Percentiles rank a stretch among this genome's conserved stretches.
These are phyloP conservation scores for Pycnonotus jocosus DNA, from an alignment of 2,113 vertebrate species.

Conservation along the genomic window DNA sequence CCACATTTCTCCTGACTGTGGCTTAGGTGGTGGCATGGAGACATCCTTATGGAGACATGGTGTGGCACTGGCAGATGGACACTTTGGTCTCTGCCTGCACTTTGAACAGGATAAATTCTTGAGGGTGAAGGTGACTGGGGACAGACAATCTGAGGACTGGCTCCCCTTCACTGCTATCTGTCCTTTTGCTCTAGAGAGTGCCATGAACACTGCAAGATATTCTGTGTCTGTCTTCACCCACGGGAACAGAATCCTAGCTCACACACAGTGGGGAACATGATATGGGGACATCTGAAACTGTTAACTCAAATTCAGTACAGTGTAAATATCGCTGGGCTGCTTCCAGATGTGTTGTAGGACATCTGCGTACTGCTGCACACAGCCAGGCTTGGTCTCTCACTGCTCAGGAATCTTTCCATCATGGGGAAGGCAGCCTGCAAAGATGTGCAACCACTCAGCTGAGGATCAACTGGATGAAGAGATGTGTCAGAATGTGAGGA, in stretches of 20 bases:
- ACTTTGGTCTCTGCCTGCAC: neutral
- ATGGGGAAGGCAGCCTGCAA: neutral
- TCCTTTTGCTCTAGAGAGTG: neutral
- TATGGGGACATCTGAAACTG: neutral
- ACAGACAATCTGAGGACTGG: neutral
- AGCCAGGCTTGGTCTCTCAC: neutral
- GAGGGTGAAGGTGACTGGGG: neutral
- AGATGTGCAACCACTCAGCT: neutral
- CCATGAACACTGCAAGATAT: neutral
- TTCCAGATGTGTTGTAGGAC: neutral
- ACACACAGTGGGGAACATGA: neutral
- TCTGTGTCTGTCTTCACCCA: neutral
- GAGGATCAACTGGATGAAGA: neutral
- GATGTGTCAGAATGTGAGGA: neutral
- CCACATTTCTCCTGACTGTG: neutral
- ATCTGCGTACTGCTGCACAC: neutral
- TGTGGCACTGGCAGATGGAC: neutral
- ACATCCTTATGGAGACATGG: neutral
- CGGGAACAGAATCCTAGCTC: neutral
- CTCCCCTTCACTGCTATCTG: neutral
- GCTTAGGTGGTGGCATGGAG: neutral
- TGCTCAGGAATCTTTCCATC: neutral
- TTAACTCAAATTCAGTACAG: neutral
- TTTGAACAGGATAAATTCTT: neutral
- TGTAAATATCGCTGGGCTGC: neutral